Evolutionary conservation across 1,140 invertebrate species (phyloP), one percentile per base, ranked within the genome.

Genomic region (Brachionus plicatilis): DNA sequence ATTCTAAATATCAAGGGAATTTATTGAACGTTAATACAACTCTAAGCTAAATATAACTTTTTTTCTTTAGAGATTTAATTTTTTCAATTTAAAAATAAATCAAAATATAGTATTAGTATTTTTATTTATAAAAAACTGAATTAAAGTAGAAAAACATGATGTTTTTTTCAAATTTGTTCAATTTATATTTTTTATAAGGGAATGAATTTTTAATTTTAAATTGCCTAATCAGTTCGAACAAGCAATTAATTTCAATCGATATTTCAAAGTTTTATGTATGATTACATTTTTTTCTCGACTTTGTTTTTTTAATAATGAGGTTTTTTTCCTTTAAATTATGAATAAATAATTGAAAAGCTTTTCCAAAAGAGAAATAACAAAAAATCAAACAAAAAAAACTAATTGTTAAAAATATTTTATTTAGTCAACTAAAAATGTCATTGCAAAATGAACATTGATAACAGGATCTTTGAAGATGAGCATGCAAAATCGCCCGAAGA

Each of bases 401-500:
- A 41, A 29, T 33, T 37, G 27, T 68, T 37, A 68, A n/a, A 33
- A 29, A 14, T 33, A 37, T 68, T 68, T 68, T 68, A 24, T 41
- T 37, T 41, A 68, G 24, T 24, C 17, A 68, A 33, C 17, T 33
- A n/a, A 68, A n/a, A 68, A 68, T 41, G 33, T 12, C 9, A 20
- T 20, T 20, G 3, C 29, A 68, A 68, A 68, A 68, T 33, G 33
- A 68, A 41, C 29, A 33, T 33, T n/a, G n/a, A 68, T 9, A 37
- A 14, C 6, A 68, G 2, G 20, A 60, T 20, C 20, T 20, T 60
- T 24, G 43, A 76, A 8, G 17, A 76, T 5, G 47, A 50, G 11
- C 43, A 20, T 3, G 72, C 11, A 24, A 82, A 82, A 17, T 60
- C 53, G 27, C 8, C 79, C 14, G 79, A 82, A 68, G 79, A 82